Percentiles rank a stretch among this genome's conserved stretches.
Conservation (phyloP, 2,113 vertebrate genomes). For the Grammomys surdaster region DNA sequence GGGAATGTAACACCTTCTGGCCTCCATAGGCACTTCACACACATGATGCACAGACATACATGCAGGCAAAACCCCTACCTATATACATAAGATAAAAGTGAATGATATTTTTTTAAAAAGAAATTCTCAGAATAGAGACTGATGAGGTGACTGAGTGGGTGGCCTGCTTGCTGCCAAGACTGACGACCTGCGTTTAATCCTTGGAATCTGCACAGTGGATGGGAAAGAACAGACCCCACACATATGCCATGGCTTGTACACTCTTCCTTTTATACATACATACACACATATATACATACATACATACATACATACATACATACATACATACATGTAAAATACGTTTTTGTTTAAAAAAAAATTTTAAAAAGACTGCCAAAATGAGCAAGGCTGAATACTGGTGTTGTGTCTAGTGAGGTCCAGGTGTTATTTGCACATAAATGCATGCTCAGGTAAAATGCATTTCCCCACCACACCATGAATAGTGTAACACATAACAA, state of each 20-base stretch:
- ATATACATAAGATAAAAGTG: not conserved
- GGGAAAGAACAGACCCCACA: not conserved
- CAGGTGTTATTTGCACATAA: not conserved
- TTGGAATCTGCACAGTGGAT: not conserved
- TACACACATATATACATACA: not conserved
- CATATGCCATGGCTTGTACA: not conserved
- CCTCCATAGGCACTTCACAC: not conserved
- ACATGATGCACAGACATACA: not conserved
- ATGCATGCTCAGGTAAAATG: not conserved
- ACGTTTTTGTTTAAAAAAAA: not conserved
- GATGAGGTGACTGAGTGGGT: not conserved
- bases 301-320: not conserved
- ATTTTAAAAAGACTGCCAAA: not conserved
- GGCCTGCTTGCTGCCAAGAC: not conserved
- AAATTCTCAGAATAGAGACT: not conserved
- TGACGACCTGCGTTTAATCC: not conserved
- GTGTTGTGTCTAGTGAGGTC: no score
- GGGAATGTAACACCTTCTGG: not conserved
- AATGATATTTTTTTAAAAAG: not conserved
- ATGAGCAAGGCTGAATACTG: not conserved
- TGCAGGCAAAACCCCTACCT: not conserved
- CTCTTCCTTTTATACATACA: not conserved
- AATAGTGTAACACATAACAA: not conserved
- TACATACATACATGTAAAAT: not conserved
- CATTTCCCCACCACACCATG: not conserved